Evolutionary conservation across 2,113 vertebrate genomes (phyloP).

Genomic region (Piprites chloris): DNA sequence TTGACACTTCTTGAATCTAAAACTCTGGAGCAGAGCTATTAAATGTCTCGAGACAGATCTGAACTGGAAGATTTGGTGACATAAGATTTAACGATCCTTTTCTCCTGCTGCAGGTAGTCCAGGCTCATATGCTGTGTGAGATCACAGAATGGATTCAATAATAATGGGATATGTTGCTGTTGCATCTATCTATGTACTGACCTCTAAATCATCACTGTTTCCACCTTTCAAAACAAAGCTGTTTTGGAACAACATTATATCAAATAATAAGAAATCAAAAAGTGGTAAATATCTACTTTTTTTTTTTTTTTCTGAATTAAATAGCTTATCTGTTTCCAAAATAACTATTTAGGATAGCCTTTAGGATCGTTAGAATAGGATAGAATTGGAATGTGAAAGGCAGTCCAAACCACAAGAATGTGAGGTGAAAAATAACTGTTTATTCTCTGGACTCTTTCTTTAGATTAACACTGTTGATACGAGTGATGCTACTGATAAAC

Average conservation of each 20-base stretch:
- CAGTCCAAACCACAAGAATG: neutral
- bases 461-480: neutral
- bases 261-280: neutral
- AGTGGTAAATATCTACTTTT: neutral
- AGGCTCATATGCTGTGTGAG: neutral
- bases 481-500: neutral
- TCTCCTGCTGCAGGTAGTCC: neutral
- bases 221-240: neutral
- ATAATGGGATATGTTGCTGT: neutral
- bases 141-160: neutral
- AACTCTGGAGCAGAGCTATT: neutral
- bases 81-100: neutral
- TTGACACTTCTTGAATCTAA: slow-evolving; percentile 21
- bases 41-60: neutral
- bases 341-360: neutral
- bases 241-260: neutral
- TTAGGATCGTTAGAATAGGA: neutral
- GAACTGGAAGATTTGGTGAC: neutral
- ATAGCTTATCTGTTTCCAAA: neutral
- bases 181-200: neutral
- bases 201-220: neutral
- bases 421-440: neutral
- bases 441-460: neutral
- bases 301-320: neutral
- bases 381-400: neutral